A percentile compares a stretch with the other conserved stretches of the same genome.
Conservation (phyloP, 2,888 invertebrate species). For the Catocala nupta region DNA sequence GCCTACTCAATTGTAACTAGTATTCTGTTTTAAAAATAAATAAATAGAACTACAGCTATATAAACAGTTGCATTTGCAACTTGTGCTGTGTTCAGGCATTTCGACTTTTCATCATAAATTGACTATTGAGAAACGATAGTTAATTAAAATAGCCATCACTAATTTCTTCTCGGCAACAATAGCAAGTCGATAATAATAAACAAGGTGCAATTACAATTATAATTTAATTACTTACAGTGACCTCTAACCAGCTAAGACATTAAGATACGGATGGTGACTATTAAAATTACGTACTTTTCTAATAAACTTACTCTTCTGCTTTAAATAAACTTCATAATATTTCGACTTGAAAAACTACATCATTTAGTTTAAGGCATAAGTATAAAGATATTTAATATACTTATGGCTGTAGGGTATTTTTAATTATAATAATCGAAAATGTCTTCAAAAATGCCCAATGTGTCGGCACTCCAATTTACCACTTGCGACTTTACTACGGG, state of each 20-base stretch:
- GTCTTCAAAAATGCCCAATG: slow-evolving; percentile 33
- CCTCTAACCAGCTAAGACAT: slow-evolving; percentile 16
- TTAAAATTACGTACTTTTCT: no score
- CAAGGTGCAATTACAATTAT: slow-evolving; percentile 10
- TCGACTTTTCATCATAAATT: background rate
- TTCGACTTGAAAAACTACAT: no score
- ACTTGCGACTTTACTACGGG: slow-evolving; percentile 47
- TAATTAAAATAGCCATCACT: slow-evolving; percentile 11
- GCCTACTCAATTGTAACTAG: no score
- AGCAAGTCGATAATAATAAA: slow-evolving; percentile 9
- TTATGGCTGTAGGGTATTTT: no score
- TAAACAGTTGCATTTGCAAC: no score
- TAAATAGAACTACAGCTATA: no score
- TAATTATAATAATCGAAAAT: slow-evolving; percentile 8
- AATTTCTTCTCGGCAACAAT: slow-evolving; percentile 17
- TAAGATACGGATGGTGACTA: background rate
- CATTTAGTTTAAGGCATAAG: no score
- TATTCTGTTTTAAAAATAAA: no score
- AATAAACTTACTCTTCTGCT: no score
- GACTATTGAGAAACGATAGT: background rate
- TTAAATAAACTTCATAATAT: no score
- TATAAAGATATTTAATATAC: no score
- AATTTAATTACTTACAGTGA: slow-evolving; percentile 16
- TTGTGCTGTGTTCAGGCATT: no score
- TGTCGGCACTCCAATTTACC: slow-evolving; percentile 29